Conservation (phyloP, 2,888 invertebrate species). For the Fabriciana adippe region DNA sequence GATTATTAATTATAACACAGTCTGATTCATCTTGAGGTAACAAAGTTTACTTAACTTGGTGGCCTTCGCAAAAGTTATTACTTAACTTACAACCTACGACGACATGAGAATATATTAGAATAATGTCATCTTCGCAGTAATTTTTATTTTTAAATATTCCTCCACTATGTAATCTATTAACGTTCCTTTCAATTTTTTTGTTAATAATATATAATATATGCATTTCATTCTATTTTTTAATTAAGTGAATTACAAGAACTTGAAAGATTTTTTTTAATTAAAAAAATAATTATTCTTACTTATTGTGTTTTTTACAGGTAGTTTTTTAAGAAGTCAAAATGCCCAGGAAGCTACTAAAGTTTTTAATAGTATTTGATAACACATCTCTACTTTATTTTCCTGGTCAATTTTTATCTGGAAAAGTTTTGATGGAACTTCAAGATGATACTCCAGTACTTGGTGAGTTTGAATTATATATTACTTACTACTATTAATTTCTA, state of each 20-base stretch:
- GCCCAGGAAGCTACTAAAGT: conserved; percentile 95
- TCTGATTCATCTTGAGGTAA: conserved; percentile 17
- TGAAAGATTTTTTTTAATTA: not conserved
- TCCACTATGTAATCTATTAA: not conserved
- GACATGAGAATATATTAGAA: conserved; percentile 30
- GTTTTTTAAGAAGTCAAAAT: conserved; percentile 68
- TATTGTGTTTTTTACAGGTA: not conserved
- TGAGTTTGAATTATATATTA: conserved; percentile 62
- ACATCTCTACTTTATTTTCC: conserved; percentile 96
- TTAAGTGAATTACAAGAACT: not conserved
- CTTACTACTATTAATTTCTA: not conserved
- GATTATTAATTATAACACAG: not conserved
- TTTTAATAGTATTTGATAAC: conserved; percentile 96
- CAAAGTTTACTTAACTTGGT: conserved; percentile 51
- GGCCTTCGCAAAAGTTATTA: conserved; percentile 73
- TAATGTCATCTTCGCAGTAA: conserved; percentile 36
- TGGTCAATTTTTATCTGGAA: conserved; percentile 95
- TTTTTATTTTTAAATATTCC: not conserved
- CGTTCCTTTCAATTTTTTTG: not conserved
- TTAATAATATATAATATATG: not conserved
- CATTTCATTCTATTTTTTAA: not conserved
- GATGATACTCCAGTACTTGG: conserved; percentile 95
- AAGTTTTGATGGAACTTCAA: conserved; percentile 95
- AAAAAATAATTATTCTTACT: not conserved
- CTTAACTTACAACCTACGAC: conserved; percentile 68